Evolutionary conservation across 2,113 vertebrate genomes (phyloP).

Genomic region (Hystrix brachyura): DNA sequence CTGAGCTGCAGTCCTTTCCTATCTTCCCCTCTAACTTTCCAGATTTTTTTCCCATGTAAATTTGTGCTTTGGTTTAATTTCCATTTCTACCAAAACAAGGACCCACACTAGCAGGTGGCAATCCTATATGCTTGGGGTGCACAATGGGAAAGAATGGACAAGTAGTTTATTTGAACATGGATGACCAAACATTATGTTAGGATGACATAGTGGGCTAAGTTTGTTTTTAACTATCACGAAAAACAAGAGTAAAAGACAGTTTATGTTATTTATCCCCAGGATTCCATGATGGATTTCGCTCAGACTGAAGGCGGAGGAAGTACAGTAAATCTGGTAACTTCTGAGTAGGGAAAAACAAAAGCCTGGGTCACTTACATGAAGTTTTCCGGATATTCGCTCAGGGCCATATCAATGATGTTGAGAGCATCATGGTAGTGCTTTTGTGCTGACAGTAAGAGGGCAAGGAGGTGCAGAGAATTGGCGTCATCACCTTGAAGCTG

Average conservation of each 20-base stretch:
- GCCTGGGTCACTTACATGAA: constrained; percentile 93
- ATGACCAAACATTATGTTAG: background rate
- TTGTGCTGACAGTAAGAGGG: constrained; percentile 97
- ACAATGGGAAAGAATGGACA: background rate
- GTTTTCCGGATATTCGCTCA: constrained; percentile 98
- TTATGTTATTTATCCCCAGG: background rate
- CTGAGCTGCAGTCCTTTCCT: background rate
- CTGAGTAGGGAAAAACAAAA: background rate
- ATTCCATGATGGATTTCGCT: background rate
- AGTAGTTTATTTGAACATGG: background rate
- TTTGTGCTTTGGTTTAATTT: background rate
- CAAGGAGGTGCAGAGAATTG: constrained; percentile 97
- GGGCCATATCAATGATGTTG: constrained; percentile 99
- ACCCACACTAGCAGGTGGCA: background rate
- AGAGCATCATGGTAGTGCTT: constrained; percentile 98
- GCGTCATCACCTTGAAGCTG: constrained; percentile 98
- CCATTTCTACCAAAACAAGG: background rate
- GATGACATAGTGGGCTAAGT: background rate
- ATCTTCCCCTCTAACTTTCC: background rate
- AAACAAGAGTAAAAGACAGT: background rate
- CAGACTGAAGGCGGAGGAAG: background rate
- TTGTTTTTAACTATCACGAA: background rate
- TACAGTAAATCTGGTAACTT: background rate
- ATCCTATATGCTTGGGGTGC: background rate
- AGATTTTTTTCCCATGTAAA: background rate